Percentiles rank a stretch among this genome's conserved stretches.
Evolutionary conservation across 2,888 invertebrate species (phyloP).

Genomic region (Alentia gelatinosa): DNA sequence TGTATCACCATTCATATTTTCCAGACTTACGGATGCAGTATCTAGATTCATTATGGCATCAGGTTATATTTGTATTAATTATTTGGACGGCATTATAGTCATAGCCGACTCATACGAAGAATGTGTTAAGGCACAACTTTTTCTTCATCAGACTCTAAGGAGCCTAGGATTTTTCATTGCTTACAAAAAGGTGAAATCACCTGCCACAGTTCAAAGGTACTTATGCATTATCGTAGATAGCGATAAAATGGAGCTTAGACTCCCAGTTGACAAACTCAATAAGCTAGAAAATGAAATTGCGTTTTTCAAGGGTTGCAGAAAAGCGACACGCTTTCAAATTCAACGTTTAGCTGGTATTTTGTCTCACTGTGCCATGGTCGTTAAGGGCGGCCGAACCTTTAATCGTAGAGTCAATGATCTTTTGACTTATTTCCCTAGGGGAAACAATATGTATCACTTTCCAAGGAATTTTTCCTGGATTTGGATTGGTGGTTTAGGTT

Average conservation of each 20-base stretch:
- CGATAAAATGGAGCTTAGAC: not conserved
- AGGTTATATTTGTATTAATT: not conserved
- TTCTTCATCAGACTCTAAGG: not conserved
- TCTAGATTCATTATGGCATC: not conserved
- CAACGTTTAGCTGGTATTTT: not conserved
- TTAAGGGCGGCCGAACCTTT: not conserved
- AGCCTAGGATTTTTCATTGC: not conserved
- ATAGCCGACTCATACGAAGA: not conserved
- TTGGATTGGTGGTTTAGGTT: no score
- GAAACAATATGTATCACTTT: no score
- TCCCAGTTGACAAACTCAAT: not conserved
- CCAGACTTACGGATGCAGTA: not conserved
- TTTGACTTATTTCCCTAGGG: no score
- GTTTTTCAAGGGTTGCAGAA: not conserved
- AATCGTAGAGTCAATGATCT: not conserved
- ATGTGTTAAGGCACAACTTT: not conserved
- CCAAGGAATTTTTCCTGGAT: no score
- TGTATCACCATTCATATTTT: not conserved
- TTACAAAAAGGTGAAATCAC: not conserved
- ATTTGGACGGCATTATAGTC: not conserved
- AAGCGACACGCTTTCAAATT: not conserved
- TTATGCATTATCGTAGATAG: not conserved
- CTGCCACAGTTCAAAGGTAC: not conserved
- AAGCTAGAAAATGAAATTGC: not conserved
- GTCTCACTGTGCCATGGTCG: not conserved